Conservation (phyloP, 35 echinoderm and acorn worm species). For the Anneissia japonica region DNA sequence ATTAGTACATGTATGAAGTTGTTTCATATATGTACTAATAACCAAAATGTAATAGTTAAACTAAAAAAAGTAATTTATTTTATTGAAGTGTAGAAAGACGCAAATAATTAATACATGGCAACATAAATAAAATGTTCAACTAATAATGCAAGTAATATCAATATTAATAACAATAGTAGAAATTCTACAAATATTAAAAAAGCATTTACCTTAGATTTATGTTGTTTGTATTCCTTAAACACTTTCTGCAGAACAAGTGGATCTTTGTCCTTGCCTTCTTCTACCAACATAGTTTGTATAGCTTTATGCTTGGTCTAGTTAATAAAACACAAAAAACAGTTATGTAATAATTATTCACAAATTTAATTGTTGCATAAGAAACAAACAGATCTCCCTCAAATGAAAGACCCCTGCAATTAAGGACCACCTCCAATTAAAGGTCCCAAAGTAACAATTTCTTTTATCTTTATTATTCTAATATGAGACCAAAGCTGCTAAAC, state of each 20-base stretch:
- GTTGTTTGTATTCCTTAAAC: constrained; percentile 86
- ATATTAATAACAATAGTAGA: too few relatives aligned
- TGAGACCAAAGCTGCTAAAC: too few relatives aligned
- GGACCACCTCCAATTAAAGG: neutral
- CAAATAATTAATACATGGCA: too few relatives aligned
- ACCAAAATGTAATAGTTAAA: too few relatives aligned
- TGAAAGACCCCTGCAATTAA: neutral
- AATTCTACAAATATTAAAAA: too few relatives aligned
- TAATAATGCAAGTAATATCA: too few relatives aligned
- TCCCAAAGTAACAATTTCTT: neutral
- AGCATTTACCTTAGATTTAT: constrained; percentile 84
- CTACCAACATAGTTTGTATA: constrained; percentile 48
- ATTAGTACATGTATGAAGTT: too few relatives aligned
- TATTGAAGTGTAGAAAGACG: too few relatives aligned
- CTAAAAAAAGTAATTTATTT: too few relatives aligned
- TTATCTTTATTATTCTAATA: too few relatives aligned
- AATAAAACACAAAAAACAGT: neutral
- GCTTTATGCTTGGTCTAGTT: constrained; percentile 55
- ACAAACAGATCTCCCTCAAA: neutral
- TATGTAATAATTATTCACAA: neutral
- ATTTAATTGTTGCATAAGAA: neutral
- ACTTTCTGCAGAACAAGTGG: constrained; percentile 46
- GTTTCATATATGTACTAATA: too few relatives aligned
- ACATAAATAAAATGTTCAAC: too few relatives aligned
- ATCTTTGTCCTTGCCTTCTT: constrained; percentile 56